A percentile compares a stretch with the other conserved stretches of the same genome.
Conservation (phyloP, 2,797 vertebrate species). For the Myripristis jacobus region DNA sequence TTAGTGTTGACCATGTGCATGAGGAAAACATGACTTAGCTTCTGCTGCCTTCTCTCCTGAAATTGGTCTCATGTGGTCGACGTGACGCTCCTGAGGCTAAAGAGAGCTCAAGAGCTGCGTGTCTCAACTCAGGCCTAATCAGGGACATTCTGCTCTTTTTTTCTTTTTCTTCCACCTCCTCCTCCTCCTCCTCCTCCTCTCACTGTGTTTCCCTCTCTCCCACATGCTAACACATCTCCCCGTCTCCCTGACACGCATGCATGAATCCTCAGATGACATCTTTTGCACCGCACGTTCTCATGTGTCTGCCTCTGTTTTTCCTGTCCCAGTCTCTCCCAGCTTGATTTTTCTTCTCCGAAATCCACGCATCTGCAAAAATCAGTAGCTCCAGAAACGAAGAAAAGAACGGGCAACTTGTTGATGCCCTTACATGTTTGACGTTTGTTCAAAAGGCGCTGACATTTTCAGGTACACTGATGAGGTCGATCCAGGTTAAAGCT, state of each 20-base stretch:
- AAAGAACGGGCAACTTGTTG: no score
- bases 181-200: no score
- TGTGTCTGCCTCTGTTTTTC: background rate
- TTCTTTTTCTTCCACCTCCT: no score
- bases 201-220: background rate
- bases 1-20: slow-evolving; percentile 6
- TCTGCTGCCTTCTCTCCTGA: slow-evolving; percentile 23
- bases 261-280: slow-evolving; percentile 2
- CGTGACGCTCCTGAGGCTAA: slow-evolving; percentile 43
- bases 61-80: slow-evolving; percentile 62
- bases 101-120: slow-evolving; percentile 35
- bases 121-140: slow-evolving; percentile 50
- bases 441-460: no score
- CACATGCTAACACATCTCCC: slow-evolving; percentile 5
- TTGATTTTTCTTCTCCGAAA: no score
- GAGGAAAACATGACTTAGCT: slow-evolving; percentile 40
- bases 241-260: slow-evolving; percentile 8
- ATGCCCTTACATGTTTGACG: no score
- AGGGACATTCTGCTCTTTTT: slow-evolving; percentile 44
- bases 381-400: no score
- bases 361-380: no score
- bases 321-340: no score
- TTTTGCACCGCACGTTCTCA: slow-evolving; percentile 18
- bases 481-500: no score
- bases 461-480: no score